phyloP scores from a whole-genome alignment of 2,888 invertebrate species.

The Rugalucina vietnamica region DNA sequence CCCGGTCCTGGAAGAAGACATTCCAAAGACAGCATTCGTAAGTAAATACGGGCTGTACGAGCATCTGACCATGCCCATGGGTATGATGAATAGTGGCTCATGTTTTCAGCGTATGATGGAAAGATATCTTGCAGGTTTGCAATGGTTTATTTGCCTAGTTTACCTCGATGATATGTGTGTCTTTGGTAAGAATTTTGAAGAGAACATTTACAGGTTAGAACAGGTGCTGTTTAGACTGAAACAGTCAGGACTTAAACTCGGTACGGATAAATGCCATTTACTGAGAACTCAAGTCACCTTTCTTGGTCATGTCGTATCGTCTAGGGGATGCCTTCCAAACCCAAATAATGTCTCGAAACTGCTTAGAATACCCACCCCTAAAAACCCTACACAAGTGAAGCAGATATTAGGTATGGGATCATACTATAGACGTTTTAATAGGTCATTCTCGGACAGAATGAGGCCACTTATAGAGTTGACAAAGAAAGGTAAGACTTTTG shows the following conservation, averaged over 20 bases:
- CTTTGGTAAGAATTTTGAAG: constrained; percentile 36
- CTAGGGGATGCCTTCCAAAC: constrained; percentile 37
- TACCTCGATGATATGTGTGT: constrained; percentile 39
- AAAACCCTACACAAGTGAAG: constrained; percentile 39
- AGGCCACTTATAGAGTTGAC: background rate
- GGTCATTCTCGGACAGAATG: background rate
- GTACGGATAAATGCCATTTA: constrained; percentile 40
- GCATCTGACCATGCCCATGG: constrained; percentile 14
- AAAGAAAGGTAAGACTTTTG: background rate
- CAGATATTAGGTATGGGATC: constrained; percentile 25
- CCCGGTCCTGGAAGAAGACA: background rate
- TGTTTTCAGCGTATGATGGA: constrained; percentile 36
- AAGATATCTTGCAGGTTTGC: constrained; percentile 27
- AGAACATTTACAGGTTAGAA: constrained; percentile 27
- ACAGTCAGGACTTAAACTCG: constrained; percentile 17
- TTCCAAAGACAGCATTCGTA: constrained; percentile 38
- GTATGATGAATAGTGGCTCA: constrained; percentile 23
- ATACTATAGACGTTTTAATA: background rate
- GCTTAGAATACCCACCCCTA: constrained; percentile 18
- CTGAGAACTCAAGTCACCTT: constrained; percentile 40
- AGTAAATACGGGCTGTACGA: constrained; percentile 47
- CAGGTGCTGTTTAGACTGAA: constrained; percentile 26
- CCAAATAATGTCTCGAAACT: constrained; percentile 44
- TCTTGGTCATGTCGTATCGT: constrained; percentile 37
- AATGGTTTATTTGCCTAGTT: constrained; percentile 41